These are phyloP conservation scores for Rhadina sibilatrix DNA, from an alignment of 2,113 vertebrate genomes.

Conservation along the genomic window DNA sequence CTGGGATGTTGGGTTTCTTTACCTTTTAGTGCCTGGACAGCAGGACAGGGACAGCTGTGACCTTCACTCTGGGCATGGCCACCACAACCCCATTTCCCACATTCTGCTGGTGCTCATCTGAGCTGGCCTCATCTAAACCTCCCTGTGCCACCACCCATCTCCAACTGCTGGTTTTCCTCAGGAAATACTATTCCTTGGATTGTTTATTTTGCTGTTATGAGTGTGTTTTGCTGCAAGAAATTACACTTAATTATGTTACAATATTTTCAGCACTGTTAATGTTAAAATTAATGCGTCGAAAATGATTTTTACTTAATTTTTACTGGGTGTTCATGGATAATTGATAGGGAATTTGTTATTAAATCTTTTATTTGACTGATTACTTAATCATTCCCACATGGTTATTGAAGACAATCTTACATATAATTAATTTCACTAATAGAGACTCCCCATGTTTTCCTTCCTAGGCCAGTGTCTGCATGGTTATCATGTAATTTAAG, in stretches of 20 bases:
- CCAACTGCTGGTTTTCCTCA: neutral
- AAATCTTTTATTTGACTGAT: constrained; percentile 70
- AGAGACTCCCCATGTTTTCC: constrained; percentile 64
- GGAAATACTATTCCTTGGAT: neutral
- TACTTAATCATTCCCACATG: constrained; percentile 70
- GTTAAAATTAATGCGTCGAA: constrained; percentile 29
- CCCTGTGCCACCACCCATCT: neutral
- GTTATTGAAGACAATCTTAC: constrained; percentile 69
- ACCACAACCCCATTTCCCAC: neutral
- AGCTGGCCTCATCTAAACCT: neutral
- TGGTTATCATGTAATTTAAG: constrained; percentile 69
- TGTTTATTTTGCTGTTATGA: constrained; percentile 49
- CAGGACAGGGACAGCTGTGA: neutral
- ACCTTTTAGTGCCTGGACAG: neutral
- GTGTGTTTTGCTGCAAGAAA: constrained; percentile 53
- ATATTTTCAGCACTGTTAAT: constrained; percentile 32
- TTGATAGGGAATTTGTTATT: constrained; percentile 69
- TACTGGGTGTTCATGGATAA: constrained; percentile 63
- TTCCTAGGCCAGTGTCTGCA: constrained; percentile 57
- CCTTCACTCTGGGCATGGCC: neutral
- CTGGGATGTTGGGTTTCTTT: rapidly evolving
- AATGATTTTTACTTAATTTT: constrained; percentile 62
- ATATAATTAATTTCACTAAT: constrained; percentile 72
- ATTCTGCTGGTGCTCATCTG: neutral
- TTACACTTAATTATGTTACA: constrained; percentile 46